Evolutionary conservation across 2,888 invertebrate genomes (phyloP).

Genomic region (Parthenolecanium corni): DNA sequence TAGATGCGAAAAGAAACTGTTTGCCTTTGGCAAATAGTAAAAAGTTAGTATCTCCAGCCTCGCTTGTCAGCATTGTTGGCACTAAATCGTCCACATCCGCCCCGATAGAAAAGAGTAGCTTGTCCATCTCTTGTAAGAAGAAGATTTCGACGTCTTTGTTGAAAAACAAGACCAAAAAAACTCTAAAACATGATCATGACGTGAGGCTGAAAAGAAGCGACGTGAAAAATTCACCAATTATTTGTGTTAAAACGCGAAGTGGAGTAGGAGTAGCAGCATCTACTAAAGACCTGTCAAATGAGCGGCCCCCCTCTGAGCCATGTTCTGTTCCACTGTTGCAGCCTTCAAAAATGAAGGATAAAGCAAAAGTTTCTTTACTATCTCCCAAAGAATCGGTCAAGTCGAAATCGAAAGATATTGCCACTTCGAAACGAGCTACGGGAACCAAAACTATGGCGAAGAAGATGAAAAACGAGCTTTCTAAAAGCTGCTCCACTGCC

Average conservation of each 20-base stretch:
- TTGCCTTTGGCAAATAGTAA: background rate
- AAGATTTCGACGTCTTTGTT: background rate
- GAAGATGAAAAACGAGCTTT: constrained; percentile 13
- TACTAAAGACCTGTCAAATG: constrained; percentile 7
- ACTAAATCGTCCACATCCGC: background rate
- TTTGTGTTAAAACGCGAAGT: constrained; percentile 13
- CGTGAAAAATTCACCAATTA: constrained; percentile 20
- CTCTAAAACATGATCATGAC: background rate
- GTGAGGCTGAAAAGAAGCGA: constrained; percentile 23
- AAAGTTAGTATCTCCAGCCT: background rate
- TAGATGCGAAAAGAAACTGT: constrained; percentile 19
- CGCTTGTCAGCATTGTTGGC: background rate
- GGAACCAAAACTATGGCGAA: constrained; percentile 1
- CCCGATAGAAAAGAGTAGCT: background rate
- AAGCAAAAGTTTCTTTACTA: constrained; percentile 14
- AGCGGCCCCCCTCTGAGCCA: background rate
- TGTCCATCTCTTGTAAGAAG: background rate
- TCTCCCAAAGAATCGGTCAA: constrained; percentile 10
- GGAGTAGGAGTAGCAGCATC: background rate
- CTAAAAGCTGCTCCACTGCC: constrained; percentile 39
- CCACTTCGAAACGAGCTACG: constrained; percentile 5
- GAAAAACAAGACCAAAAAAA: constrained; percentile 18
- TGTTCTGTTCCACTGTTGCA: too few relatives aligned
- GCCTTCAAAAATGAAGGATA: constrained; percentile 17
- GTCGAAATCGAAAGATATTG: constrained; percentile 26